phyloP scores from a whole-genome alignment of 2,888 invertebrate species.

The Fragum fragum region DNA sequence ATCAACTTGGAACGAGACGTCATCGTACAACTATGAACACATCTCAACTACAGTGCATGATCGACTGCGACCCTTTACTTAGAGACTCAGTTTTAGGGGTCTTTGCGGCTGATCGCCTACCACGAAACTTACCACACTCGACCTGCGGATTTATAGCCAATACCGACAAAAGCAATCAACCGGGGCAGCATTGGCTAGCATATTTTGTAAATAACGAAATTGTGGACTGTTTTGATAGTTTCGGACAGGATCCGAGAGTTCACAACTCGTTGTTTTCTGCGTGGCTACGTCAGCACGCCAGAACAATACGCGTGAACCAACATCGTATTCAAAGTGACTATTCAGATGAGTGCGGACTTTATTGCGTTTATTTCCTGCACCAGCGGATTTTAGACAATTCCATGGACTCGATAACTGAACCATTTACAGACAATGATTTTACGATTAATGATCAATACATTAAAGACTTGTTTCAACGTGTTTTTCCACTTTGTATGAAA shows the following conservation, averaged over 20 bases:
- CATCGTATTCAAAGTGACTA: conserved; percentile 31
- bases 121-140: neutral
- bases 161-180: conserved; percentile 21
- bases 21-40: conserved; percentile 16
- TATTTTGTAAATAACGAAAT: neutral
- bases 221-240: conserved; percentile 18
- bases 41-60: conserved; percentile 33
- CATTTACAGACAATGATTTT: too few relatives aligned
- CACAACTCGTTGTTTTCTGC: neutral
- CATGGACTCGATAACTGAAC: too few relatives aligned
- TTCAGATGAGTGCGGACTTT: conserved; percentile 37
- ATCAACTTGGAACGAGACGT: conserved; percentile 36
- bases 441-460: too few relatives aligned
- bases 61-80: conserved; percentile 35
- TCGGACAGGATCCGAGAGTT: neutral
- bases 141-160: conserved; percentile 41
- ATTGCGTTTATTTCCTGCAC: conserved; percentile 33
- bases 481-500: too few relatives aligned
- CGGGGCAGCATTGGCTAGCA: conserved; percentile 35
- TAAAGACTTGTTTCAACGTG: too few relatives aligned
- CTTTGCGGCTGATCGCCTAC: conserved; percentile 36
- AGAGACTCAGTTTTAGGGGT: conserved; percentile 24
- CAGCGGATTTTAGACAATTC: neutral
- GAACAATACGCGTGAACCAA: neutral
- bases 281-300: neutral